Conservation (phyloP, 2,888 invertebrate species). For the Eupithecia vulgata region DNA sequence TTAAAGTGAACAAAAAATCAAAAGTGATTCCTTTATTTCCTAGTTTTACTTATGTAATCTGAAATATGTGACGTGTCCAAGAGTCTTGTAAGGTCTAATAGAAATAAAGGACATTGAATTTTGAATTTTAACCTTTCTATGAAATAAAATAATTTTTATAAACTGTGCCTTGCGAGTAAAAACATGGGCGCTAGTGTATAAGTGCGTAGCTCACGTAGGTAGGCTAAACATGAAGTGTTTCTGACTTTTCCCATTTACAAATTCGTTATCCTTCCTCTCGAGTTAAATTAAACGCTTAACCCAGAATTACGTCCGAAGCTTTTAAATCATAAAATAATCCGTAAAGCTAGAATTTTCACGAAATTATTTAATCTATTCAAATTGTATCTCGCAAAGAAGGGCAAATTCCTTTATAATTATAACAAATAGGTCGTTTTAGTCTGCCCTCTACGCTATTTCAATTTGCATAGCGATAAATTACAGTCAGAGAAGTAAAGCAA, state of each 20-base stretch:
- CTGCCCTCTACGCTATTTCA: slow-evolving; percentile 36
- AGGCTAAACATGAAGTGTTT: background rate
- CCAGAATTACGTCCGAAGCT: slow-evolving; percentile 2
- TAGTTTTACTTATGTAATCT: too few species aligned
- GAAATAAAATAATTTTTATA: too few species aligned
- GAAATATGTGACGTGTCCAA: too few species aligned
- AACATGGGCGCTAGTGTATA: background rate
- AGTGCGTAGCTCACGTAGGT: background rate
- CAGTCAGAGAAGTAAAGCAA: background rate
- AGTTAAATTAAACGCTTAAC: background rate
- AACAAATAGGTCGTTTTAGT: slow-evolving; percentile 43
- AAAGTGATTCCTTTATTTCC: too few species aligned
- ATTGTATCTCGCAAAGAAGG: slow-evolving; percentile 35
- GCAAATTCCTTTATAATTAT: slow-evolving; percentile 45
- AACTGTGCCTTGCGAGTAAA: too few species aligned
- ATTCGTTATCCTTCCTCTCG: background rate
- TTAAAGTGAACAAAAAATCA: too few species aligned
- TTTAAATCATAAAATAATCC: slow-evolving; percentile 29
- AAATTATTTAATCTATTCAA: slow-evolving; percentile 43
- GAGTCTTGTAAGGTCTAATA: too few species aligned
- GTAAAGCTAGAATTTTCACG: slow-evolving; percentile 27
- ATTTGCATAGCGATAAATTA: slow-evolving; percentile 42
- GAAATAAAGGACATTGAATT: too few species aligned
- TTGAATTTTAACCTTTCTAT: too few species aligned
- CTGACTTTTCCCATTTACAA: background rate